A percentile compares a stretch with the other conserved stretches of the same genome.
Conservation (phyloP, 2,113 vertebrate genomes). For the Pachypanchax playfairii region DNA sequence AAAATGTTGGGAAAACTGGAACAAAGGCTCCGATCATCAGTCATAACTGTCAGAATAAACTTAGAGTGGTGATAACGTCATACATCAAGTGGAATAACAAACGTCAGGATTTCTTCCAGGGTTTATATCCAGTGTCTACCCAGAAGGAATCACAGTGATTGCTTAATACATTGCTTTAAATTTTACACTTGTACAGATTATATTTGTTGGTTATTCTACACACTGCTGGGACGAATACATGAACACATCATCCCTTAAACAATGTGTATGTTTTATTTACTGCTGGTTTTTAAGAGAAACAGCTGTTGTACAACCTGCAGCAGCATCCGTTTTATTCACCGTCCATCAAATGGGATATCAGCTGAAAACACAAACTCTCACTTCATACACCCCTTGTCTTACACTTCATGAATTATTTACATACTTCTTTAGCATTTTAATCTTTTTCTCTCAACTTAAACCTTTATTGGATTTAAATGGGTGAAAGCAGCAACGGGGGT, state of each 20-base stretch:
- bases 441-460: conserved; percentile 48
- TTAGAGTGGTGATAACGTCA: conserved; percentile 3
- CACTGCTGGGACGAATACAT: conserved; percentile 4
- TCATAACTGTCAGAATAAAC: conserved; percentile 33
- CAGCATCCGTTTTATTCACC: conserved; percentile 25
- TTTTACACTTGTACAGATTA: background rate
- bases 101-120: background rate
- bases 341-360: conserved; percentile 58
- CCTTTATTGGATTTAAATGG: conserved; percentile 44
- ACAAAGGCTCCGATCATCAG: background rate
- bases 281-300: conserved; percentile 2
- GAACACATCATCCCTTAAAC: background rate
- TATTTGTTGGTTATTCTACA: conserved; percentile 3
- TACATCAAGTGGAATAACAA: background rate
- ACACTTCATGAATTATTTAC: conserved; percentile 71
- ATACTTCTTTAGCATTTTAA: conserved; percentile 36
- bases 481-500: conserved; percentile 27
- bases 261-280: conserved; percentile 8
- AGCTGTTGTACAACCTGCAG: conserved; percentile 46
- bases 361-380: conserved; percentile 51
- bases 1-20: background rate
- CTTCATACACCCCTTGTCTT: conserved; percentile 50
- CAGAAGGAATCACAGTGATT: background rate
- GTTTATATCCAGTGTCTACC: background rate
- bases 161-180: background rate